Evolutionary conservation across 1,140 invertebrate species (phyloP).

Genomic region (Brachionus calyciflorus): DNA sequence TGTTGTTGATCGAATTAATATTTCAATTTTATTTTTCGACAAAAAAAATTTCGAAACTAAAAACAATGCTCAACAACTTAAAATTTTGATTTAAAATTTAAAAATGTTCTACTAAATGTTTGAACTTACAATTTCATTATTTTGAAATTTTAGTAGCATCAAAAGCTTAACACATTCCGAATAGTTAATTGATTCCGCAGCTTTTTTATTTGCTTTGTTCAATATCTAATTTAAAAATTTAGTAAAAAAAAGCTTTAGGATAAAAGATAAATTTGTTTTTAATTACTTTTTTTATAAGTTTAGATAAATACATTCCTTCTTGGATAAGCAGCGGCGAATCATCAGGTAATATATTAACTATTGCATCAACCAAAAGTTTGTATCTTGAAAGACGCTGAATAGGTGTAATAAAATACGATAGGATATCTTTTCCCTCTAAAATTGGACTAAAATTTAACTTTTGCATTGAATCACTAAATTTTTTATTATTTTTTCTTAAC

Average conservation of each 20-base stretch:
- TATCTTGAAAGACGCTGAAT: constrained; percentile 34
- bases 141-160: constrained; percentile 15
- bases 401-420: neutral
- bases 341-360: neutral
- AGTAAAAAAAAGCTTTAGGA: too few species aligned
- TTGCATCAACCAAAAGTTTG: constrained; percentile 3
- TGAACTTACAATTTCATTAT: constrained; percentile 17
- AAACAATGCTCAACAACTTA: neutral
- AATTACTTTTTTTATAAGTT: neutral
- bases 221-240: neutral
- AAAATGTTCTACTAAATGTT: neutral
- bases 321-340: neutral
- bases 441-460: neutral
- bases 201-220: constrained; percentile 27
- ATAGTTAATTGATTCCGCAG: neutral
- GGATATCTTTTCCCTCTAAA: constrained; percentile 15
- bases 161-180: neutral
- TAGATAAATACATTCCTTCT: neutral
- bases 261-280: too few species aligned
- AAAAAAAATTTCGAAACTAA: neutral
- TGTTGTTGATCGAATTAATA: too few species aligned
- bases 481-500: constrained; percentile 27
- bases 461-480: neutral
- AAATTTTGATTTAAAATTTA: neutral
- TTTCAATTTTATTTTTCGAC: too few species aligned